Percentiles rank a stretch among this genome's conserved stretches.
These are phyloP conservation scores for Nymphalis io DNA, from an alignment of 1,140 invertebrate genomes.

Conservation along the genomic window DNA sequence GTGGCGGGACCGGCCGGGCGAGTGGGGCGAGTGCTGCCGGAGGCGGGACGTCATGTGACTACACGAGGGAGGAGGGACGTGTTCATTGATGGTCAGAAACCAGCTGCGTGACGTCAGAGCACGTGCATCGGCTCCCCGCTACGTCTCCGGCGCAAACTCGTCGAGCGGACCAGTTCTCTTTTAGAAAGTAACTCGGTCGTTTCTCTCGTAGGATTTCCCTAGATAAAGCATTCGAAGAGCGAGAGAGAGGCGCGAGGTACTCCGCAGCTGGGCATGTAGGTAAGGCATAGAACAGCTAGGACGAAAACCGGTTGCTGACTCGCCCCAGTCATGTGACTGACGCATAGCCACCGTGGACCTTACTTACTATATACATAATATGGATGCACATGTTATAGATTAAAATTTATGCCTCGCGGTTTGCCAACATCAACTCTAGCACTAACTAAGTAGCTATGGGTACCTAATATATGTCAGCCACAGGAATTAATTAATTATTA, in stretches of 20 bases:
- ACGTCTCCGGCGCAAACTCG: not conserved
- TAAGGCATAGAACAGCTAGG: not conserved
- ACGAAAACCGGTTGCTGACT: too few relatives aligned
- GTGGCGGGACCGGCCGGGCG: not conserved
- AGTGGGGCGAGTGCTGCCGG: not conserved
- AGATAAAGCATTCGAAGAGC: not conserved
- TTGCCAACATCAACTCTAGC: too few relatives aligned
- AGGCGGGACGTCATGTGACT: conserved; percentile 20
- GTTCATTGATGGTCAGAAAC: conserved; percentile 15
- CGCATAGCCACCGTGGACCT: not conserved
- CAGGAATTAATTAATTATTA: not conserved
- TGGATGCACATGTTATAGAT: not conserved
- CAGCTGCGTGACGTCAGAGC: conserved; percentile 24
- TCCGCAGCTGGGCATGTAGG: not conserved
- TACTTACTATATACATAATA: not conserved
- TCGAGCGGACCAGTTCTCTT: conserved; percentile 18
- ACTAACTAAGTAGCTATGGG: too few relatives aligned
- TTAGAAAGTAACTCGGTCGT: conserved; percentile 39
- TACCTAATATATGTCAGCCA: not conserved
- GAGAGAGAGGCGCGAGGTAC: not conserved
- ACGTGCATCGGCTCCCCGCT: conserved; percentile 23
- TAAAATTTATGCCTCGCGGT: not conserved
- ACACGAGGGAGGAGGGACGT: conserved; percentile 16
- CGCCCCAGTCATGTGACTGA: conserved; percentile 1
- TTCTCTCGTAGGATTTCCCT: conserved; percentile 40